Base-by-base conservation (phyloP, 2,113 vertebrate genomes). In the Mustela lutreola region DNA sequence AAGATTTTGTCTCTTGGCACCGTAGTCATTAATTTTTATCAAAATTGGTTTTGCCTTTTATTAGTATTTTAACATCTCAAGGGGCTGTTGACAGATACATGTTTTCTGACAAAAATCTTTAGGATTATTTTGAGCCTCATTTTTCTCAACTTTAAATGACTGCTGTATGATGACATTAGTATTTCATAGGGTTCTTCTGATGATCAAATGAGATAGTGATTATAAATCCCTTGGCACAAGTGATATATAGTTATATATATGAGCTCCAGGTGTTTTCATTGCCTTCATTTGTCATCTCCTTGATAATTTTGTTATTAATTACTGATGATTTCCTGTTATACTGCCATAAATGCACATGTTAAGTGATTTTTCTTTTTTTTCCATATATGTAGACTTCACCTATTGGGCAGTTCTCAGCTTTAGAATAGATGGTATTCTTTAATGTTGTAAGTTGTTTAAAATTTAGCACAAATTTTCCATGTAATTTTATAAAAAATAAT, bases 11-110 rank as follows among this genome's bases (percentile, higher is more conserved):
- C 28, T 82, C 63, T 92, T 81, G 65, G 9, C n/a, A 75, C 26
- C 65, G 42, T 28, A 89, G 84, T 63, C 42, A 87, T 71, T 90
- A 60, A 33, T 80, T 80, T 97, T 94, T 92, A 73, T 89, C 60
- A 87, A 78, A 81, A 45, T 62, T 58, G 9, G 50, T 89, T 89
- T 97, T 39, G n/a, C 26, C 80, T 93, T 97, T 81, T 73, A 45
- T 62, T 67, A 82, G 36, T 24, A 93, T 81, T 94, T 79, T 93
- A 26, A 92, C 65, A 75, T 85, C 39, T 92, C 24, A 53, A 28
- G 16, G 31, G 45, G 33, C 62, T 95, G 14, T 50, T 87, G 48
- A 42, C 36, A 36, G 71, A 36, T 50, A 24, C 18, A 9, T 94
- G 15, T 92, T 84, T 84, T 93, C 79, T 81, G n/a, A 88, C 19